phyloP scores from a whole-genome alignment of 2,888 invertebrate genomes.

The Iphiclides podalirius region DNA sequence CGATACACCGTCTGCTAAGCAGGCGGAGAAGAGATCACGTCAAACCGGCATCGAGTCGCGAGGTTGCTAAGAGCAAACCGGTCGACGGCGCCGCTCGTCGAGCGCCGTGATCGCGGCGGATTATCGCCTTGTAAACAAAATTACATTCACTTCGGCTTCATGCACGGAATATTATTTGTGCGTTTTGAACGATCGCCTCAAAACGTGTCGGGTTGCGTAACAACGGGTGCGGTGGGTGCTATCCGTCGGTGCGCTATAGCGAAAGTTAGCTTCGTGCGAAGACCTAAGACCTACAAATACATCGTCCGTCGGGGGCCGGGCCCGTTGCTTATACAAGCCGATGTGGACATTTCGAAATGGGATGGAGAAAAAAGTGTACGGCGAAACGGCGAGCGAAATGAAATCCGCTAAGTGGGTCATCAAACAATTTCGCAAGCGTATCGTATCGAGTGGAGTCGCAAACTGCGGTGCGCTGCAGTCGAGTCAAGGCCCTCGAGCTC shows the following conservation, averaged over 20 bases:
- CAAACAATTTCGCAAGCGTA: conserved; percentile 77
- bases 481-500: conserved; percentile 65
- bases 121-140: conserved; percentile 76
- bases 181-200: not conserved
- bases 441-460: conserved; percentile 70
- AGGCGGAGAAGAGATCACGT: conserved; percentile 73
- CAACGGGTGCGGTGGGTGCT: no score
- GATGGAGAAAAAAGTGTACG: conserved; percentile 53
- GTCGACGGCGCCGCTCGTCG: conserved; percentile 71
- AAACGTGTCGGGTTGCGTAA: no score
- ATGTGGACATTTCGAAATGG: no score
- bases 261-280: no score
- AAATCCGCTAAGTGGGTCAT: conserved; percentile 75
- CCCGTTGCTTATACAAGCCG: no score
- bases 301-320: no score
- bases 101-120: conserved; percentile 51
- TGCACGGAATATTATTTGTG: conserved; percentile 13
- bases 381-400: conserved; percentile 61
- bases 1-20: conserved; percentile 56
- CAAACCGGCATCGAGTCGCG: conserved; percentile 66
- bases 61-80: conserved; percentile 72
- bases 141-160: conserved; percentile 51
- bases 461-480: conserved; percentile 70
- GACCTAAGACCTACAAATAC: no score
- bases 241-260: no score